Conservation (phyloP, 2,797 vertebrate genomes). For the Tangara arthus region DNA sequence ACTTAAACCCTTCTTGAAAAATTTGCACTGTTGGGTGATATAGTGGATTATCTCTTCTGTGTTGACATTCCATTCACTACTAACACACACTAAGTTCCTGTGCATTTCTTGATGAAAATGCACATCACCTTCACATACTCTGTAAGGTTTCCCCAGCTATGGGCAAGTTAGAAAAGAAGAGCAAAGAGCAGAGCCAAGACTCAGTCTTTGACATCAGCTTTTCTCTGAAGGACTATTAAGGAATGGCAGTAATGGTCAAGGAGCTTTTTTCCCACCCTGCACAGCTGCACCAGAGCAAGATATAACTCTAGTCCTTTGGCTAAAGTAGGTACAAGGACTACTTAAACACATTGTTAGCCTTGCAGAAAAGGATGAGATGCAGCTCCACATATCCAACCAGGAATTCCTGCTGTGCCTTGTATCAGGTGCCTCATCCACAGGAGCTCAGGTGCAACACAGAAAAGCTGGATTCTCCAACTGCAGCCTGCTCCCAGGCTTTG, state of each 20-base stretch:
- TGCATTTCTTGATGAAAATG: background rate
- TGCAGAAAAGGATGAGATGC: background rate
- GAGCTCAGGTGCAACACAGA: background rate
- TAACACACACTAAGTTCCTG: background rate
- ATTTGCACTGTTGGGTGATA: background rate
- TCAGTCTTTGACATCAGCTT: background rate
- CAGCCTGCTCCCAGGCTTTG: background rate
- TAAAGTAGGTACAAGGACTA: background rate
- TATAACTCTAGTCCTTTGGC: background rate
- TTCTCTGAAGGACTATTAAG: background rate
- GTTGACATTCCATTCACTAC: background rate
- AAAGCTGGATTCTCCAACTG: background rate
- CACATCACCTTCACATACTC: background rate
- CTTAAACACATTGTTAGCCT: background rate
- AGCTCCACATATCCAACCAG: accelerated
- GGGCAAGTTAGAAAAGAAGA: background rate
- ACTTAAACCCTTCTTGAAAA: background rate
- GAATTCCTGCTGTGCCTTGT: background rate
- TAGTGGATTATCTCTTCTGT: background rate
- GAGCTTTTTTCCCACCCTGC: background rate
- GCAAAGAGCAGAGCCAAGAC: background rate
- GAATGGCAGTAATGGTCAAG: background rate
- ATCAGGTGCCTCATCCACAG: background rate
- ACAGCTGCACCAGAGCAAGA: background rate
- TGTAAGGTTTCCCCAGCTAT: background rate